phyloP scores from a whole-genome alignment of 1,140 invertebrate species.

The Scaptomyza graminum region DNA sequence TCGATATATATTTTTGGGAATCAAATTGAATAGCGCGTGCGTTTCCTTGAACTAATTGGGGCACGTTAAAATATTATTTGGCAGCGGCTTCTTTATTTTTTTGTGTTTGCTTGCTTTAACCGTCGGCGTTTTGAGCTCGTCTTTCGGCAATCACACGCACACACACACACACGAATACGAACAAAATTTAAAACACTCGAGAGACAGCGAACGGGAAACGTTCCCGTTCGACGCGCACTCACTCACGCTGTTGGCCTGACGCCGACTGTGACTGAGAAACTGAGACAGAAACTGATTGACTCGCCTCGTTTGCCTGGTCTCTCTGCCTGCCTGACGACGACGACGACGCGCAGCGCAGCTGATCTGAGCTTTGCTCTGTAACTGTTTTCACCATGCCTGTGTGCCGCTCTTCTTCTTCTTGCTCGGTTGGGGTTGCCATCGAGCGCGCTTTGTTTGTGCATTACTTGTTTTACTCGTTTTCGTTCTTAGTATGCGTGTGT shows the following conservation, averaged over 20 bases:
- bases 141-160: constrained; percentile 26
- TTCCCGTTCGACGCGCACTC: constrained; percentile 61
- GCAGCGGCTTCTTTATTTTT: not conserved
- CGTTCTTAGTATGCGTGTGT: constrained; percentile 4
- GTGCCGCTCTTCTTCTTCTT: constrained; percentile 16
- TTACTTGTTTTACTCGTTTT: constrained; percentile 13
- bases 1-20: not conserved
- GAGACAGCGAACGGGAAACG: constrained; percentile 43
- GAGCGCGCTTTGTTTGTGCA: constrained; percentile 43
- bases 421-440: constrained; percentile 50
- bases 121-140: constrained; percentile 40
- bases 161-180: constrained; percentile 13
- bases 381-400: not conserved
- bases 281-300: constrained; percentile 43
- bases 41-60: not conserved
- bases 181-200: constrained; percentile 15
- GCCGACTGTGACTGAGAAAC: constrained; percentile 69
- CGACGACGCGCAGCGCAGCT: constrained; percentile 24
- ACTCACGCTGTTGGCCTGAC: constrained; percentile 61
- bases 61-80: constrained; percentile 1
- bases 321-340: constrained; percentile 36
- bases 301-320: constrained; percentile 23
- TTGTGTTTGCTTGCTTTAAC: constrained; percentile 19
- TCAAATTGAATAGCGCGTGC: constrained; percentile 10
- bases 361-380: constrained; percentile 28